Evolutionary conservation across 37 sponge, comb jelly and placozoan genomes (phyloP).

Genomic region (Corticium candelabrum): DNA sequence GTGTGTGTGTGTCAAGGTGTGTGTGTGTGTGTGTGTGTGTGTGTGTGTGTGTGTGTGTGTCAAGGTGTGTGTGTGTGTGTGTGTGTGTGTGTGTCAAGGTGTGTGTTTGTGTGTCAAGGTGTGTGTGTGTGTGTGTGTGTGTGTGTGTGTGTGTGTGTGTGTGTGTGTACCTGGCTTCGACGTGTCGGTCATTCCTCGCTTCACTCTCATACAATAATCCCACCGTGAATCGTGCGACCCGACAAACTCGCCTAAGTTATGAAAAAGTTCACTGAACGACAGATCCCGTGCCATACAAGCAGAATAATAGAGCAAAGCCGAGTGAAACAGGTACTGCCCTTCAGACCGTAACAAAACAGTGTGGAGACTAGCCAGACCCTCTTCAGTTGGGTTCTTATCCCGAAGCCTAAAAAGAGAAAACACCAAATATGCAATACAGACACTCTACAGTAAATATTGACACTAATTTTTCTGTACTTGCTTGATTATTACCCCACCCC

Average conservation of each 20-base stretch:
- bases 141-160: no score
- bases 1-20: no score
- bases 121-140: no score
- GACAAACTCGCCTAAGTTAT: not conserved
- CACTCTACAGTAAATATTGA: no score
- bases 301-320: not conserved
- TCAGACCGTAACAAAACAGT: not conserved
- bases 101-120: no score
- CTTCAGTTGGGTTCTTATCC: not conserved
- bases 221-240: not conserved
- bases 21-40: no score
- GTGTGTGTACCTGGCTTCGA: constrained; percentile 3
- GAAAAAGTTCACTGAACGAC: not conserved
- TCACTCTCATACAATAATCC: not conserved
- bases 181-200: not conserved
- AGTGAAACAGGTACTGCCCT: not conserved
- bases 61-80: no score
- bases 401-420: not conserved
- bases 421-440: not conserved
- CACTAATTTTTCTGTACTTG: no score
- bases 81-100: no score
- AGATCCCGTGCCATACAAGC: not conserved
- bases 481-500: no score
- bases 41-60: no score
- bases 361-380: not conserved